phyloP scores from a whole-genome alignment of 2,797 vertebrate species.

The Allobates femoralis region DNA sequence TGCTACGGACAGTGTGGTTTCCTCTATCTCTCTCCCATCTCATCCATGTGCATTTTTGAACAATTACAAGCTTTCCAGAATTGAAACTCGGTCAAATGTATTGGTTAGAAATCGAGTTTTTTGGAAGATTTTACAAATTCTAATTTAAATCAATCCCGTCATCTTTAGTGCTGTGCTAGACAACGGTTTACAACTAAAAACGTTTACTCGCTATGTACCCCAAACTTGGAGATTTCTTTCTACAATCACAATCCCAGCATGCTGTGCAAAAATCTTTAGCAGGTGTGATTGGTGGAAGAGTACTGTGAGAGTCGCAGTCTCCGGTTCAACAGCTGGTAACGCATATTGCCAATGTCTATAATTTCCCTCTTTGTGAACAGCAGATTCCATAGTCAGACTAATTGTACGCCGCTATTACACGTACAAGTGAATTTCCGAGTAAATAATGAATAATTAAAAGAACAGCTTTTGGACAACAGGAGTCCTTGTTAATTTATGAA shows the following conservation, averaged over 20 bases:
- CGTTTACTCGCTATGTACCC: not conserved
- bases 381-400: slow-evolving; percentile 7
- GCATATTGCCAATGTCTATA: slow-evolving; percentile 1
- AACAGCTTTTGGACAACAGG: slow-evolving; percentile 35
- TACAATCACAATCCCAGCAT: not conserved
- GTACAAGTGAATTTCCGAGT: slow-evolving; percentile 13
- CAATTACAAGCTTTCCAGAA: too few species aligned
- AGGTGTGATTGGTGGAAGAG: slow-evolving; percentile 3
- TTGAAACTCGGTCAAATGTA: too few species aligned
- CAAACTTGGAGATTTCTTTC: not conserved
- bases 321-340: not conserved
- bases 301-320: not conserved
- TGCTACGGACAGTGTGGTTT: too few species aligned
- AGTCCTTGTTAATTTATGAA: slow-evolving; percentile 38
- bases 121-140: too few species aligned
- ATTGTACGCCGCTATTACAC: slow-evolving; percentile 24
- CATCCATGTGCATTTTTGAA: too few species aligned
- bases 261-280: not conserved
- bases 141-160: too few species aligned
- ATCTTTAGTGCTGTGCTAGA: too few species aligned
- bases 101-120: too few species aligned
- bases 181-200: not conserved
- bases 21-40: too few species aligned
- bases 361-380: slow-evolving; percentile 11
- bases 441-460: slow-evolving; percentile 60